These are phyloP conservation scores for Autographa pulchrina DNA, from an alignment of 2,888 invertebrate genomes.

Conservation along the genomic window DNA sequence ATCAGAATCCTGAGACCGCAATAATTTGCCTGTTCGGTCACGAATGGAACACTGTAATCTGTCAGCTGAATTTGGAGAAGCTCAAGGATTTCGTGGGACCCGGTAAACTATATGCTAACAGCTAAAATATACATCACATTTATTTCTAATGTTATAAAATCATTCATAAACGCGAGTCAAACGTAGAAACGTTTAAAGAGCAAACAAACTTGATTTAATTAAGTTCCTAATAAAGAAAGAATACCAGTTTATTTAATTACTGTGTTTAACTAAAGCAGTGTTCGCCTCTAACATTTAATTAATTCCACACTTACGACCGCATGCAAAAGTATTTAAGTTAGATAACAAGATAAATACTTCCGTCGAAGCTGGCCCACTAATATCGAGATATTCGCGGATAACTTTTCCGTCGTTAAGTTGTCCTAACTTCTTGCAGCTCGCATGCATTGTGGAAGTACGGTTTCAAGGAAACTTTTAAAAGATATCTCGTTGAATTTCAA, in stretches of 20 bases:
- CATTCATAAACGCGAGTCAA: not conserved
- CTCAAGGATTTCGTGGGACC: not conserved
- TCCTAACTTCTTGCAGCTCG: slow-evolving; percentile 51
- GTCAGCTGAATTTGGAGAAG: not conserved
- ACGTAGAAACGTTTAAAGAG: not conserved
- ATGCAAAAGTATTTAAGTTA: slow-evolving; percentile 28
- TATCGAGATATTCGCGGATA: slow-evolving; percentile 50
- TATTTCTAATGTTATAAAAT: not conserved
- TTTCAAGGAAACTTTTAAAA: slow-evolving; percentile 61
- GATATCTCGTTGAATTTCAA: slow-evolving; percentile 58
- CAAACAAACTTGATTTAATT: not conserved
- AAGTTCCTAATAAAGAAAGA: not conserved
- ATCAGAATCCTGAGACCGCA: slow-evolving; percentile 20
- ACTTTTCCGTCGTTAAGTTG: slow-evolving; percentile 52
- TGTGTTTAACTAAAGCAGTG: not conserved
- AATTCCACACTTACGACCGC: slow-evolving; percentile 33
- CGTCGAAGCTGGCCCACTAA: slow-evolving; percentile 31
- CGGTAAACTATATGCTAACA: not conserved
- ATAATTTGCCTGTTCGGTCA: slow-evolving; percentile 24
- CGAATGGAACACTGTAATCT: slow-evolving; percentile 7
- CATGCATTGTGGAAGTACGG: slow-evolving; percentile 65
- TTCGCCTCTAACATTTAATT: slow-evolving; percentile 24
- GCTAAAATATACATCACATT: not conserved
- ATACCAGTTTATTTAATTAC: not conserved
- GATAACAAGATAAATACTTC: slow-evolving; percentile 47